Evolutionary conservation across 2,888 invertebrate species (phyloP), one percentile per base, ranked within the genome.

Genomic region (Subacronicta megacephala): DNA sequence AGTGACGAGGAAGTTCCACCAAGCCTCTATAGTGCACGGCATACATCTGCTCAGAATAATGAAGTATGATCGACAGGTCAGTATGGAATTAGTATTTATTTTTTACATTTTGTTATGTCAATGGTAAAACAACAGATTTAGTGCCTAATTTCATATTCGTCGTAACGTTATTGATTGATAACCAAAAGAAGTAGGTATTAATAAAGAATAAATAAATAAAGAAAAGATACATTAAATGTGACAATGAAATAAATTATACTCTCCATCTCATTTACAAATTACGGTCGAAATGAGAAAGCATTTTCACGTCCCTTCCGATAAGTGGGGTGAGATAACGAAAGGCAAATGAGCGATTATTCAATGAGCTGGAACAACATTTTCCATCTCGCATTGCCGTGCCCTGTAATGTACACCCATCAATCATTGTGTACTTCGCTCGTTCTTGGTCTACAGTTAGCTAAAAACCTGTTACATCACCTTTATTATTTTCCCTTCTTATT

Each of bases 1-100:
- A 7, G 98, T 99, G 7, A 98, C 98, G 33, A 95, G 98, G 64
- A 98, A 98, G 90, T 98, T 98, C 90, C 98, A 99, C 93, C 98
- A 99, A 90, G 97, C 98, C 9, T 98, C 98, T 76, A 97, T 99
- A 75, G 97, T 98, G 47, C 98, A 98, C 84, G 99, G 98, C 59
- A 98, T 99, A 71, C 98, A 99, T 92, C 95, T 99, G 75, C 95
- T 99, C 73, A 95, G 98, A 72, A 97, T 98, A 94, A 96, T 98
- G 94, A 98, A 98, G 82, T 99, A 98, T 84, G 98, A 99, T 88
- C 95, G 98, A 85, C 98, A 98, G 95, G 97, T 97, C 83, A 91
- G 90, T 80, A 7, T 13, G 23, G 13, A 23, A 23, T 13, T 23
- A 23, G 23, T 7, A 23, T 23, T 23, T 1, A 5, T 20, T 20